Percentiles rank a stretch among this genome's conserved stretches.
Conservation (phyloP, 2,113 vertebrate genomes). For the Passerina amoena region DNA sequence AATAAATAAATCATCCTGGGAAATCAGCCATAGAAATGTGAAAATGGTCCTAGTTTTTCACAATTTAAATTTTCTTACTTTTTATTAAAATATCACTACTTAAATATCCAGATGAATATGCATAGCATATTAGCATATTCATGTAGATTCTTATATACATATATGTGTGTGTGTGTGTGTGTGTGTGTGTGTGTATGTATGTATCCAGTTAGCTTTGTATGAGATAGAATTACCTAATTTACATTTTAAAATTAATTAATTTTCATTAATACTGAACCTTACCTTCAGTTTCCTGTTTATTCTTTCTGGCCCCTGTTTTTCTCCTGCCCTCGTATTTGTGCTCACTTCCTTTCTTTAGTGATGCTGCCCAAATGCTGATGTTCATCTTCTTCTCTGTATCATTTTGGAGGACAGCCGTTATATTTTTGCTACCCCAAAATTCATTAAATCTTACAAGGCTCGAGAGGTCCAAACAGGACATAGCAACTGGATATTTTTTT, state of each 20-base stretch:
- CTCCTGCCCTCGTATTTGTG: not conserved
- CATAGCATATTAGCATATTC: too few species aligned
- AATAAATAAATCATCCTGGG: not conserved
- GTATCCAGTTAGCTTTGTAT: not conserved
- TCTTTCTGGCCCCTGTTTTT: not conserved
- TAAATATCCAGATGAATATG: not conserved
- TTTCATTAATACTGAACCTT: not conserved
- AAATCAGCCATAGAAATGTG: not conserved
- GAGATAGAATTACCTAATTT: not conserved
- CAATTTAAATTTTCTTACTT: not conserved
- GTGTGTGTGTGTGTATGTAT: fast-evolving
- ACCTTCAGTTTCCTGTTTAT: not conserved
- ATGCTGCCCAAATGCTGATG: not conserved
- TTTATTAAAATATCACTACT: not conserved
- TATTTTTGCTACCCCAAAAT: not conserved
- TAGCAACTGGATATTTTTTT: not conserved
- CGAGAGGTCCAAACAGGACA: not conserved
- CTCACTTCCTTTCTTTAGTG: not conserved
- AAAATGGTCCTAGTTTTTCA: not conserved
- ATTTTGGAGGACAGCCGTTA: not conserved
- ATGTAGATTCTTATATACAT: fast-evolving
- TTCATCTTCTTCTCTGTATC: not conserved
- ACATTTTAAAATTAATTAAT: fast-evolving
- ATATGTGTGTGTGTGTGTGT: fast-evolving
- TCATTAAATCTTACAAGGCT: not conserved